A percentile compares a stretch with the other conserved stretches of the same genome.
Conservation (phyloP, 2,797 vertebrate species). For the Phoeniculus purpureus region DNA sequence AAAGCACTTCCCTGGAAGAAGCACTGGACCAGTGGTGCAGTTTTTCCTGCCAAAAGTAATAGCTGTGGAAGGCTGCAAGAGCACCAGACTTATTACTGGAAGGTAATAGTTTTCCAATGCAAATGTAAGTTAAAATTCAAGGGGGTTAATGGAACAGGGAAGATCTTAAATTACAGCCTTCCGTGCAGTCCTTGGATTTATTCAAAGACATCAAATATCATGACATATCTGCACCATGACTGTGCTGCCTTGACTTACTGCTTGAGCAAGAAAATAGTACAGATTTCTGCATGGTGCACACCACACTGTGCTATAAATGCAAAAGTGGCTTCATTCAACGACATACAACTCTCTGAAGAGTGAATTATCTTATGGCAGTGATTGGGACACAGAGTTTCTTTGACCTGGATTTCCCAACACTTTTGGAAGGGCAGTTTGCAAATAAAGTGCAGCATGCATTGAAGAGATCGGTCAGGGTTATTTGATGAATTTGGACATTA, state of each 20-base stretch:
- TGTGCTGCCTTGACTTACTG: not conserved
- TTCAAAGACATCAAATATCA: not conserved
- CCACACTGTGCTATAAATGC: not conserved
- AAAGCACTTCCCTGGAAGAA: slow-evolving; percentile 1
- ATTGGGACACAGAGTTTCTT: not conserved
- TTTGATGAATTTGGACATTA: not conserved
- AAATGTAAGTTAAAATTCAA: not conserved
- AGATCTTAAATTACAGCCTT: not conserved
- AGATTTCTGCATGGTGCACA: not conserved
- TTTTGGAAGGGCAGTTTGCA: slow-evolving; percentile 1
- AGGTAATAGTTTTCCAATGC: not conserved
- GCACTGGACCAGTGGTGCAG: not conserved
- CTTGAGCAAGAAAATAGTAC: not conserved
- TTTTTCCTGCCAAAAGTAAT: not conserved
- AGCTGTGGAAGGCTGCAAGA: not conserved
- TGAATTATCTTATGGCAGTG: not conserved
- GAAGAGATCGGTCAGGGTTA: not conserved
- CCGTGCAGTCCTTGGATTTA: not conserved
- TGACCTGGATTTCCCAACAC: not conserved
- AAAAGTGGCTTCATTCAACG: not conserved
- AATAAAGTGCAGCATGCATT: not conserved
- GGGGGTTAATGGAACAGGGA: not conserved
- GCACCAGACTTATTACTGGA: not conserved
- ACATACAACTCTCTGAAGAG: not conserved
- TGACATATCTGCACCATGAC: not conserved